phyloP scores from a whole-genome alignment of 2,888 invertebrate genomes.

The Anodontia alba region DNA sequence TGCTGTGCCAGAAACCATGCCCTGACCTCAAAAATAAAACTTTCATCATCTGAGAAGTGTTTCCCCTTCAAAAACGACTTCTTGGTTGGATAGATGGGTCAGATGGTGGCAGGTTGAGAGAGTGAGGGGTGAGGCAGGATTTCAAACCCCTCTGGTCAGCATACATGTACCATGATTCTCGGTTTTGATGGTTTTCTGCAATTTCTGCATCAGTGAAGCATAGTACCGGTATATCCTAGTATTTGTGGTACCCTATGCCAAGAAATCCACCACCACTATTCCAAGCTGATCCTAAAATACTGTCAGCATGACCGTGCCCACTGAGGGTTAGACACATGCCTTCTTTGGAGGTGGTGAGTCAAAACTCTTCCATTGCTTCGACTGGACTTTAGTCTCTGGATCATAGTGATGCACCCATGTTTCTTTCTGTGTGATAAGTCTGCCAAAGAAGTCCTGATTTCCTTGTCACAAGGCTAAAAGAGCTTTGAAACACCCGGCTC shows the following conservation, averaged over 20 bases:
- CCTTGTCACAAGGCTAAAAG: no score
- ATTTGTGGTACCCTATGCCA: neutral
- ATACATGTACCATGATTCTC: neutral
- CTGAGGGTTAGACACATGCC: neutral
- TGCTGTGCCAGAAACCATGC: neutral
- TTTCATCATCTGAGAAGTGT: no score
- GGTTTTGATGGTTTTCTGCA: no score
- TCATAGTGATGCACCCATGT: conserved; percentile 14
- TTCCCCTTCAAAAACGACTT: no score
- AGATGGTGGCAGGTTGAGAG: neutral
- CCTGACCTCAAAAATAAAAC: no score
- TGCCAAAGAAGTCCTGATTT: neutral
- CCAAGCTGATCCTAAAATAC: conserved; percentile 2
- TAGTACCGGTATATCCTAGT: neutral
- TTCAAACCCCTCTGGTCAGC: conserved; percentile 8
- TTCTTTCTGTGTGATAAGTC: neutral
- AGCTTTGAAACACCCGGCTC: no score
- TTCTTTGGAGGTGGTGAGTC: neutral
- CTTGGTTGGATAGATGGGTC: neutral
- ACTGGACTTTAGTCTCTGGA: neutral
- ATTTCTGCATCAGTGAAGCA: neutral
- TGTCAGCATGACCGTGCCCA: neutral
- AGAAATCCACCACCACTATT: neutral
- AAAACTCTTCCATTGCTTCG: neutral
- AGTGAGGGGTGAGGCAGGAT: neutral